Conservation (phyloP, 2,797 vertebrate species). For the Otolemur crassicaudatus region DNA sequence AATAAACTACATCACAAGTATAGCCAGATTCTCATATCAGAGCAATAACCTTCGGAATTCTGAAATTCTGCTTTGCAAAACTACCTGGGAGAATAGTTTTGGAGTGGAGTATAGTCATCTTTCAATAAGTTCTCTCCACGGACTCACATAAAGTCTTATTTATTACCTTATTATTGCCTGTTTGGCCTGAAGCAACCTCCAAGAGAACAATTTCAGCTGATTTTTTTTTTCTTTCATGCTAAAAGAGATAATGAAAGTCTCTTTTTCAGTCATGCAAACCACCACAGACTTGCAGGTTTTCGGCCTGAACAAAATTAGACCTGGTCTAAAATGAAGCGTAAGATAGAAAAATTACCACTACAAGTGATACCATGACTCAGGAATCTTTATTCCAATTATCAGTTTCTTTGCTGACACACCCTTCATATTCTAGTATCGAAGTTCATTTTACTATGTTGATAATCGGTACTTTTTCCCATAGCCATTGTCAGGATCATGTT, state of each 20-base stretch:
- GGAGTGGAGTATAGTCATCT: constrained; percentile 30
- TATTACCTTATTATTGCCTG: constrained; percentile 74
- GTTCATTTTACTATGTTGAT: not conserved
- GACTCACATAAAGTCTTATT: constrained; percentile 66
- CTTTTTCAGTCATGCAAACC: constrained; percentile 62
- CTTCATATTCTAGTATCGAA: not conserved
- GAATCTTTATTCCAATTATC: not conserved
- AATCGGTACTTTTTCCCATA: not conserved
- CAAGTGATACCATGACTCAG: not conserved
- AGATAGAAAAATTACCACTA: constrained; percentile 2
- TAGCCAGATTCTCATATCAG: not conserved
- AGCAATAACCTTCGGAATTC: constrained; percentile 32
- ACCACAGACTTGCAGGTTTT: not conserved
- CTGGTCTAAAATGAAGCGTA: constrained; percentile 2
- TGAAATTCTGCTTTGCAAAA: constrained; percentile 44
- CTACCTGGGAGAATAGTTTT: constrained; percentile 47
- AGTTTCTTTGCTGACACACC: not conserved
- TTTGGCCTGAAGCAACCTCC: constrained; percentile 69
- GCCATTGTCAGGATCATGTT: not conserved
- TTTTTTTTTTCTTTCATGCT: not conserved
- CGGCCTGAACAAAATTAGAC: constrained; percentile 61
- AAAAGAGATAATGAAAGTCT: constrained; percentile 68
- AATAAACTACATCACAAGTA: not conserved
- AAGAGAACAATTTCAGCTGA: constrained; percentile 69
- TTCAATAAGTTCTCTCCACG: constrained; percentile 57